Evolutionary conservation across 92 coral and sea anemone genomes (phyloP).

Genomic region (Scolanthus callimorphus): DNA sequence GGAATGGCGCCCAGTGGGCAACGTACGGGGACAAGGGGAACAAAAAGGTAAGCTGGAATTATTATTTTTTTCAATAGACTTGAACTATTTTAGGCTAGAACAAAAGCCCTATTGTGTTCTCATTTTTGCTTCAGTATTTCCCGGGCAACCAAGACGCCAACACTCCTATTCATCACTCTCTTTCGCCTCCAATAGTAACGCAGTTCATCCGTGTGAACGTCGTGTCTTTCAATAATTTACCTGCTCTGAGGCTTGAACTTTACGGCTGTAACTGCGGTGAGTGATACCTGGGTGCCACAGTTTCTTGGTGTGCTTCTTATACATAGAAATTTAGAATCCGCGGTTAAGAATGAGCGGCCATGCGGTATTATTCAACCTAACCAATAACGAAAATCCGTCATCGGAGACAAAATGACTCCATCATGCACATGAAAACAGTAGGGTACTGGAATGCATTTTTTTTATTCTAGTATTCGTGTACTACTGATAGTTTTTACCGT

Average conservation of each 20-base stretch:
- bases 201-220: not conserved
- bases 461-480: too few species aligned
- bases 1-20: not conserved
- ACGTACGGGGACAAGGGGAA: not conserved
- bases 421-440: too few species aligned
- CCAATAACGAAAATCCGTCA: not conserved
- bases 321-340: not conserved
- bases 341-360: not conserved
- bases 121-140: too few species aligned
- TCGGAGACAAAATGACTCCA: too few species aligned
- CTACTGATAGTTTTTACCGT: too few species aligned
- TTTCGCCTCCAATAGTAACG: not conserved
- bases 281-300: not conserved
- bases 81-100: too few species aligned
- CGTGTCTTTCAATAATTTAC: not conserved
- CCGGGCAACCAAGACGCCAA: too few species aligned
- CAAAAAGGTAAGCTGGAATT: not conserved
- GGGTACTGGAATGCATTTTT: too few species aligned
- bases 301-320: not conserved
- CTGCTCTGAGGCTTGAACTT: not conserved
- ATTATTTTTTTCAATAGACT: too few species aligned
- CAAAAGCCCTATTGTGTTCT: too few species aligned
- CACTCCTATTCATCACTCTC: too few species aligned
- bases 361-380: not conserved
- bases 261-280: not conserved